Evolutionary conservation across 2,888 invertebrate species (phyloP).

Genomic region (Thereva unica): DNA sequence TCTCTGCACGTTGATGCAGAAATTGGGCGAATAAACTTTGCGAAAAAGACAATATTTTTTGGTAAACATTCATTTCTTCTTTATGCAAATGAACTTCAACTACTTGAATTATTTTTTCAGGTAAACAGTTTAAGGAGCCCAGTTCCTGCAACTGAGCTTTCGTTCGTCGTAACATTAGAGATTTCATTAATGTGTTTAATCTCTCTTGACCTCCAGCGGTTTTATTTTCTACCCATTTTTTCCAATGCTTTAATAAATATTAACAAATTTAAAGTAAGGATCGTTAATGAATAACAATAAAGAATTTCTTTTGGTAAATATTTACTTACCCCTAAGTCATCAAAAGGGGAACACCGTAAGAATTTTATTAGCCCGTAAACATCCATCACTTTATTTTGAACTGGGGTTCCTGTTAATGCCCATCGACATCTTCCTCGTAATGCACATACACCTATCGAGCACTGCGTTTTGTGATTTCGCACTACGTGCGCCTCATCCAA

Average conservation of each 20-base stretch:
- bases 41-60: slow-evolving; percentile 72
- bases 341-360: slow-evolving; percentile 83
- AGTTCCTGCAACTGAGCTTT: slow-evolving; percentile 74
- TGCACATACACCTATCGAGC: slow-evolving; percentile 71
- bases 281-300: not conserved
- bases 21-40: slow-evolving; percentile 77
- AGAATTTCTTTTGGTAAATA: slow-evolving; percentile 24
- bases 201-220: slow-evolving; percentile 75
- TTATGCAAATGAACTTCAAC: slow-evolving; percentile 67
- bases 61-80: slow-evolving; percentile 78
- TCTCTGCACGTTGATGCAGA: slow-evolving; percentile 74
- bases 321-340: slow-evolving; percentile 69
- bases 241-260: slow-evolving; percentile 71
- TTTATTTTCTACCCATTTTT: slow-evolving; percentile 88
- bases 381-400: slow-evolving; percentile 91
- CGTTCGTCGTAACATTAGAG: slow-evolving; percentile 84
- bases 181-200: slow-evolving; percentile 82
- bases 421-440: slow-evolving; percentile 64
- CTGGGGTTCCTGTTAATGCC: slow-evolving; percentile 92
- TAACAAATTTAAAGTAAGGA: not conserved
- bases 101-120: slow-evolving; percentile 63
- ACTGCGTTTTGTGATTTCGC: slow-evolving; percentile 81
- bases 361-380: slow-evolving; percentile 81
- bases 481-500: slow-evolving; percentile 94
- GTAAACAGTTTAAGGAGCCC: slow-evolving; percentile 67